Conservation (phyloP, 2,888 invertebrate genomes). For the Onchidella celtica region DNA sequence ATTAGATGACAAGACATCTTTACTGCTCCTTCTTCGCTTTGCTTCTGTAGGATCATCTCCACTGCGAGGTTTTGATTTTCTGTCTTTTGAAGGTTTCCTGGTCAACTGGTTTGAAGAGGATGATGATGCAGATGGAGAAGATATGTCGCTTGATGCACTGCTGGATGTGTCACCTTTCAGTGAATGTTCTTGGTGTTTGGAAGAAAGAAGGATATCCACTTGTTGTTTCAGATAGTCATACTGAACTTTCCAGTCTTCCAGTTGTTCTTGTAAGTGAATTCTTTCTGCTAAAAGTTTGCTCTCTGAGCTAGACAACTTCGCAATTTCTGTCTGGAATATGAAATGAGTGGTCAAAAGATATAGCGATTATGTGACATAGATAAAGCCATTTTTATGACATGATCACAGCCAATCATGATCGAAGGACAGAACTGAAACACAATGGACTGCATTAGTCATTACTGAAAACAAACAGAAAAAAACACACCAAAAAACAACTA, state of each 20-base stretch:
- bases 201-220: slow-evolving; percentile 44
- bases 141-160: not conserved
- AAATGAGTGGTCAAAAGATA: slow-evolving; percentile 45
- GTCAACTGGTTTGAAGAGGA: slow-evolving; percentile 3
- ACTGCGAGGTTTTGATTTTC: slow-evolving; percentile 37
- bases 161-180: not conserved
- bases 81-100: slow-evolving; percentile 38
- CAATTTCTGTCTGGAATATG: slow-evolving; percentile 50
- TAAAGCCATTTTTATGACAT: too few relatives aligned
- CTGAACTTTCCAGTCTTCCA: slow-evolving; percentile 53
- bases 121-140: slow-evolving; percentile 5
- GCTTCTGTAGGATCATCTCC: slow-evolving; percentile 39
- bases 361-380: slow-evolving; percentile 1
- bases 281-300: slow-evolving; percentile 54
- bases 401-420: too few relatives aligned
- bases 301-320: slow-evolving; percentile 43
- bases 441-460: too few relatives aligned
- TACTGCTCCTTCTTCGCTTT: slow-evolving; percentile 40
- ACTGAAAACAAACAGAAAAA: too few relatives aligned
- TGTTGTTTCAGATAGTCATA: slow-evolving; percentile 50
- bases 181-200: not conserved
- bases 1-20: slow-evolving; percentile 1
- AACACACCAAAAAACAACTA: too few relatives aligned
- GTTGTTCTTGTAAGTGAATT: slow-evolving; percentile 48
- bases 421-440: too few relatives aligned